These are phyloP conservation scores for Tangara arthus DNA, from an alignment of 2,797 vertebrate genomes.

Conservation along the genomic window DNA sequence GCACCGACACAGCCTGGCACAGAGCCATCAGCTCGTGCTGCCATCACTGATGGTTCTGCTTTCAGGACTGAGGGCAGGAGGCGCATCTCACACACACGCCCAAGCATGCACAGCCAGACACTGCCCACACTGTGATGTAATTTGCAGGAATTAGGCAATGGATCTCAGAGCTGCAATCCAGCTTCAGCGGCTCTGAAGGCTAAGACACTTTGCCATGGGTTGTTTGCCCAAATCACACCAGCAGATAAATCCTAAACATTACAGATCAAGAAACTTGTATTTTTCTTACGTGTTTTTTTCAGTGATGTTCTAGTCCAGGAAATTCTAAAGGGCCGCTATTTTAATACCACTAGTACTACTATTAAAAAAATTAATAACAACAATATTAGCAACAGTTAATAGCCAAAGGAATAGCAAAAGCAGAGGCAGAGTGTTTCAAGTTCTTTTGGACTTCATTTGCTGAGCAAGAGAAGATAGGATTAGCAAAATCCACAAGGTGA, in stretches of 20 bases:
- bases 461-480: not conserved
- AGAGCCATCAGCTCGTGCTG: not conserved
- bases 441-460: not conserved
- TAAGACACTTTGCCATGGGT: not conserved
- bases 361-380: not conserved
- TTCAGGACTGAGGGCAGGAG: not conserved
- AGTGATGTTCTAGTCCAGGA: not conserved
- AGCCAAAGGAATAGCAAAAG: not conserved
- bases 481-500: slow-evolving; percentile 18
- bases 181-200: not conserved
- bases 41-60: not conserved
- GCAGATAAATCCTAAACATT: not conserved
- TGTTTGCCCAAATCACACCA: not conserved
- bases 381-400: not conserved
- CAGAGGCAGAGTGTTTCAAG: not conserved
- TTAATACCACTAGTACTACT: not conserved
- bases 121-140: not conserved
- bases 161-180: not conserved
- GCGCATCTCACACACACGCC: not conserved
- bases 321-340: not conserved
- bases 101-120: not conserved
- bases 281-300: not conserved
- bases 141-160: not conserved
- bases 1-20: not conserved
- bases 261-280: not conserved